phyloP scores from a whole-genome alignment of 2,888 invertebrate genomes.

The Tanaodytes sp. region DNA sequence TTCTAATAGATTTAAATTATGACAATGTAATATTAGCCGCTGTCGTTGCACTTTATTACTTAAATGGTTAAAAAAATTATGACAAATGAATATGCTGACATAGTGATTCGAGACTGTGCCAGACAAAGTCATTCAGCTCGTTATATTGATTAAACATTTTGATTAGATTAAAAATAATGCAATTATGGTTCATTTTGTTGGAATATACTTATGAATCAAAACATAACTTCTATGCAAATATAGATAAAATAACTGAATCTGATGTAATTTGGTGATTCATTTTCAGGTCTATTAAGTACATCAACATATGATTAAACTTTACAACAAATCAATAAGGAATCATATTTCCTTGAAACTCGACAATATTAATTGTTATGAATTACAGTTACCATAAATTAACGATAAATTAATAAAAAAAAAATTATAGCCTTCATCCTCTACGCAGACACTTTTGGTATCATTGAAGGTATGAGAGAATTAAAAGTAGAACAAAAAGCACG shows the following conservation, averaged over 20 bases:
- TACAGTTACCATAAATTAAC: too few species aligned
- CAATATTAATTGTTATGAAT: too few species aligned
- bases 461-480: slow-evolving; percentile 15
- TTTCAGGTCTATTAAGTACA: too few species aligned
- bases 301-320: too few species aligned
- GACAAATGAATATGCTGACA: slow-evolving; percentile 47
- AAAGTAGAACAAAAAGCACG: slow-evolving; percentile 51
- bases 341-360: too few species aligned
- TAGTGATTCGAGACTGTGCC: slow-evolving; percentile 33
- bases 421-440: too few species aligned
- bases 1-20: slow-evolving; percentile 36
- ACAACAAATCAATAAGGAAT: too few species aligned
- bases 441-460: too few species aligned
- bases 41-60: slow-evolving; percentile 30
- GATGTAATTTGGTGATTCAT: too few species aligned
- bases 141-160: slow-evolving; percentile 43
- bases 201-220: background rate
- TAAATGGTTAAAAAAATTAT: slow-evolving; percentile 37
- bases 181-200: slow-evolving; percentile 25
- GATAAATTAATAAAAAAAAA: too few species aligned
- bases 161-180: slow-evolving; percentile 41
- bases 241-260: too few species aligned
- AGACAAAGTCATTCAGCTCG: slow-evolving; percentile 50
- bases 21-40: slow-evolving; percentile 29
- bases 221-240: too few species aligned